Evolutionary conservation across 2,113 vertebrate genomes (phyloP).

Genomic region (Notarius lentiginosus): DNA sequence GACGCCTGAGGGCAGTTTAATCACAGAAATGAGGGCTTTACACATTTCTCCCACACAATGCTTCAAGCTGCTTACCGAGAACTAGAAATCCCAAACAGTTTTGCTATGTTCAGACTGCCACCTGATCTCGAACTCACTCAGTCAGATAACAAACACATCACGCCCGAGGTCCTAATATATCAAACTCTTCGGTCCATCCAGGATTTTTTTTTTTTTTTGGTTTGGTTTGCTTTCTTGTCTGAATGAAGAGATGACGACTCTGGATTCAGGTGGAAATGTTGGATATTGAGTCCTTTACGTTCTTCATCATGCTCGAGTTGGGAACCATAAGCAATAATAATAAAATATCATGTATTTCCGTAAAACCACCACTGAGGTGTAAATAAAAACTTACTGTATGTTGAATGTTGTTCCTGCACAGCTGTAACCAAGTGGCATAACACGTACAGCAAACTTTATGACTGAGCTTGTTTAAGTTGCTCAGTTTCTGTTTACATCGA

Average conservation of each 20-base stretch:
- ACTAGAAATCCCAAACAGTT: constrained; percentile 56
- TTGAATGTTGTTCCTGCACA: neutral
- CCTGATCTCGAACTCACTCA: constrained; percentile 7
- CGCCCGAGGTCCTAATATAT: neutral
- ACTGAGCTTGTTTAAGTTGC: no score
- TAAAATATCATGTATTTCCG: neutral
- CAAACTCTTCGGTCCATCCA: neutral
- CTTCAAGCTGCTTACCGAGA: constrained; percentile 61
- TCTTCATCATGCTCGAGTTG: neutral
- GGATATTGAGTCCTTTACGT: neutral
- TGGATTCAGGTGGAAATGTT: neutral
- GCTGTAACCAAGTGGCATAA: no score
- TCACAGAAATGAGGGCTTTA: constrained; percentile 53
- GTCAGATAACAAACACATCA: neutral
- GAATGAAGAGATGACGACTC: neutral
- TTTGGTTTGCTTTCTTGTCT: neutral
- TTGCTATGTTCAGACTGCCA: neutral
- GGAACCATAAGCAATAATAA: neutral
- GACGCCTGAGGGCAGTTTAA: constrained; percentile 67
- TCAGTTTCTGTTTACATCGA: no score
- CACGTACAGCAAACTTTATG: no score
- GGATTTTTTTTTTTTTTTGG: neutral
- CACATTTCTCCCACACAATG: constrained; percentile 59
- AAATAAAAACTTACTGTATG: neutral
- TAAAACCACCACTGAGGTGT: neutral